Base-by-base conservation (phyloP, 1,140 invertebrate species). In the Macrobrachium nipponense region DNA sequence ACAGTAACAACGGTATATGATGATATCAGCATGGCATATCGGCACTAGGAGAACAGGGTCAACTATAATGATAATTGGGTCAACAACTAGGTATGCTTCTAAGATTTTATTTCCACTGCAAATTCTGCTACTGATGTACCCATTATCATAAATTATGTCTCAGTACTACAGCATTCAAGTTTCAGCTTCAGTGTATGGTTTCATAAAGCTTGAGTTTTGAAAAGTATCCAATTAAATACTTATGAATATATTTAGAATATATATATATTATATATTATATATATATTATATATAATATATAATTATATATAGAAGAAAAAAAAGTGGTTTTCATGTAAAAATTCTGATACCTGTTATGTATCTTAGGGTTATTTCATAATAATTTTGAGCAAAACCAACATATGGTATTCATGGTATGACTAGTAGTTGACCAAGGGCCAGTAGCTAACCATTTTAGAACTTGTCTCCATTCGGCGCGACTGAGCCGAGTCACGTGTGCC, bases 1-100 rank as follows among this genome's bases (percentile, higher is more conserved):
- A 86, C 43, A 86, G 44, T 86, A 86, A 86, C 83, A 86, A 86
- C 70, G 51, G 51, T 61, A 51, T 75, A 86, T 86, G 83, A 68
- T 43, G 77, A 80, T 86, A 79, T 80, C 75, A 43, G 68, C 83
- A 59, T 86, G 83, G 77, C 36, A 80, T 72, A 73, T 86, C 77
- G 80, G 43, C 83, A 86, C 77, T 80, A 27, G 68, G 36, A 27
- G 36, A 43, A 14, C 68, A 27, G 68, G 66, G 68, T 27, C 23
- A n/a, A 51, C 51, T 51, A 51, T 51, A 51, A 51, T 51, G 51
- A 51, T 12, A 51, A 51, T 7, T 51, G 51, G 51, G 51, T 51
- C 51, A 51, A 12, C 51, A 51, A 51, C 51, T 51, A 51, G 7
- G 51, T 51, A 51, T 51, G 51, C 51, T 51, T 51, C 51, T 51